These are phyloP conservation scores for Mesorhabditis sp. DNA, from an alignment of 2,888 invertebrate species.

Conservation along the genomic window DNA sequence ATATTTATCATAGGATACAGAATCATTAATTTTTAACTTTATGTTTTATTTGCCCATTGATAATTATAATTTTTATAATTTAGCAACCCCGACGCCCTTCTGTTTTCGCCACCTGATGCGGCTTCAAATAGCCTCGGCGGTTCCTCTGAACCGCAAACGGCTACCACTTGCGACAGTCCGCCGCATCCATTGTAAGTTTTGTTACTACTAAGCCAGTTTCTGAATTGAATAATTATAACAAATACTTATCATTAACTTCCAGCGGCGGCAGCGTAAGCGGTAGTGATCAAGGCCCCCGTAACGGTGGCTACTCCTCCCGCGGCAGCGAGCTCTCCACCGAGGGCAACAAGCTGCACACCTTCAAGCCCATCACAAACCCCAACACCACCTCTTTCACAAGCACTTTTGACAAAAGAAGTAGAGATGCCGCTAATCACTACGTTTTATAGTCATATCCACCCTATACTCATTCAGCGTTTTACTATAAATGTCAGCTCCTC, in stretches of 20 bases:
- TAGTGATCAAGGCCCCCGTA: constrained; percentile 34
- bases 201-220: neutral
- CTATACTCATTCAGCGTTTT: neutral
- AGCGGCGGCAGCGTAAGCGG: constrained; percentile 11
- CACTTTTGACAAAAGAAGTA: constrained; percentile 28
- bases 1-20: too few species aligned
- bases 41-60: neutral
- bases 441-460: neutral
- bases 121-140: constrained; percentile 21
- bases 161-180: constrained; percentile 31
- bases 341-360: constrained; percentile 32
- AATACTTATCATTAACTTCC: neutral
- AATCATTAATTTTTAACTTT: too few species aligned
- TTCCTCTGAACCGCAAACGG: constrained; percentile 13
- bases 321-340: constrained; percentile 39
- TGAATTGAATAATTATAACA: too few species aligned
- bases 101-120: constrained; percentile 35
- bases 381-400: constrained; percentile 27
- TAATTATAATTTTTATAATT: constrained; percentile 19
- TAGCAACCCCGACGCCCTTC: constrained; percentile 31
- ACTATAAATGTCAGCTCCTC: neutral
- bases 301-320: constrained; percentile 31
- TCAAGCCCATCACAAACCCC: constrained; percentile 23
- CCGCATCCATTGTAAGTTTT: constrained; percentile 26
- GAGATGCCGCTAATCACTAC: neutral